Evolutionary conservation across 2,888 invertebrate genomes (phyloP).

Genomic region (Carterocephalus palaemon): DNA sequence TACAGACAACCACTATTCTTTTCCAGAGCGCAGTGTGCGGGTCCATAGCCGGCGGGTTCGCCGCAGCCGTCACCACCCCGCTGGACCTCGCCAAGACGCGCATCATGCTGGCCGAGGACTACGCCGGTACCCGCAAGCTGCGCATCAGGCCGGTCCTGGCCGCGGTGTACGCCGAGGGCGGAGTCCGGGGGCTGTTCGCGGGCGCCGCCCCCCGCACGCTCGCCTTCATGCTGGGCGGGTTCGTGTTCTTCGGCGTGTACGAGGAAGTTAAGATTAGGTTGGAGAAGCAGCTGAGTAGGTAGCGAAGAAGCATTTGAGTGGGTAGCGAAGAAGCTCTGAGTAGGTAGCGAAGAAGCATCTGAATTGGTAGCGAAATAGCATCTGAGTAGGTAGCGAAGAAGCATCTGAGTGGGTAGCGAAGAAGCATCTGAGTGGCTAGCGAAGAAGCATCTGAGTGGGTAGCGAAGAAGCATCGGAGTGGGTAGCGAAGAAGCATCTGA

Average conservation of each 20-base stretch:
- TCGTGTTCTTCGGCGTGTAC: slow-evolving; percentile 96
- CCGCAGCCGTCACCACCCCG: slow-evolving; percentile 95
- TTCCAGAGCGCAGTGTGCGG: slow-evolving; percentile 89
- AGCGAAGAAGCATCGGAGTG: no score
- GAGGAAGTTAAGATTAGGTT: slow-evolving; percentile 79
- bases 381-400: no score
- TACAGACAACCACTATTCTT: no score
- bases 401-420: no score
- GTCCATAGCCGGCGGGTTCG: slow-evolving; percentile 90
- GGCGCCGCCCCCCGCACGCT: slow-evolving; percentile 90
- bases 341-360: no score
- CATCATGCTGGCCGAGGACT: slow-evolving; percentile 91
- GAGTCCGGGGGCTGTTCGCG: slow-evolving; percentile 89
- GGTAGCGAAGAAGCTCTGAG: no score
- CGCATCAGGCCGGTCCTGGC: slow-evolving; percentile 72
- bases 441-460: no score
- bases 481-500: no score
- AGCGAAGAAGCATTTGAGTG: no score
- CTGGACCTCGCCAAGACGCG: slow-evolving; percentile 98
- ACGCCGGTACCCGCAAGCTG: slow-evolving; percentile 52
- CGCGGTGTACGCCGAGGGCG: slow-evolving; percentile 82
- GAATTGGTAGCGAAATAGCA: no score
- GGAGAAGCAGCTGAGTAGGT: slow-evolving; percentile 38
- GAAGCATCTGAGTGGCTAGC: no score
- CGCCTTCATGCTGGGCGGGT: slow-evolving; percentile 95